phyloP scores from a whole-genome alignment of 2,888 invertebrate species.

The Gastrophysa polygoni region DNA sequence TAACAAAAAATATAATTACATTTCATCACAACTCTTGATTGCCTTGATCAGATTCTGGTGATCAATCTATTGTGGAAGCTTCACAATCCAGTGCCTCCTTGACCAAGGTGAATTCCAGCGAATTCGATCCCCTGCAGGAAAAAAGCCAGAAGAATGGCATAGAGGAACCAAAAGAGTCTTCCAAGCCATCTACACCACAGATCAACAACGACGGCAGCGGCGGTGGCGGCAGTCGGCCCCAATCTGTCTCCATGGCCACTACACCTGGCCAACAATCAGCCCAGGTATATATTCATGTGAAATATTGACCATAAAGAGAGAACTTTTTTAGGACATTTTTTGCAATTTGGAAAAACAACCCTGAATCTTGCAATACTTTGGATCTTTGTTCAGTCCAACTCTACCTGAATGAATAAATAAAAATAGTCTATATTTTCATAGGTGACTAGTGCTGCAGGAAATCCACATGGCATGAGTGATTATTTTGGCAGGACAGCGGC shows the following conservation, averaged over 20 bases:
- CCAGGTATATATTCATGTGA: neutral
- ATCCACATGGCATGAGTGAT: slow-evolving; percentile 46
- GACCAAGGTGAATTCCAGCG: slow-evolving; percentile 60
- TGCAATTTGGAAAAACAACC: too few species aligned
- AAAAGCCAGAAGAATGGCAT: slow-evolving; percentile 50
- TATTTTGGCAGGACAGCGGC: slow-evolving; percentile 50
- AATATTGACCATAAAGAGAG: too few species aligned
- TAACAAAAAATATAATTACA: too few species aligned
- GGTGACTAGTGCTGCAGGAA: slow-evolving; percentile 42
- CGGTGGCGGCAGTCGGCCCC: slow-evolving; percentile 43
- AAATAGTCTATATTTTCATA: neutral
- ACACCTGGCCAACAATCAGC: slow-evolving; percentile 43
- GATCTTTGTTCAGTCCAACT: too few species aligned
- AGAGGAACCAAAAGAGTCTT: slow-evolving; percentile 47
- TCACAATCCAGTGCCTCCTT: slow-evolving; percentile 37
- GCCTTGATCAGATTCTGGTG: slow-evolving; percentile 22
- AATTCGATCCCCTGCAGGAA: slow-evolving; percentile 66
- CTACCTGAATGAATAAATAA: too few species aligned
- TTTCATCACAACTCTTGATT: too few species aligned
- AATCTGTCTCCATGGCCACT: slow-evolving; percentile 48
- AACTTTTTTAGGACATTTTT: too few species aligned
- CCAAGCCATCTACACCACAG: slow-evolving; percentile 47
- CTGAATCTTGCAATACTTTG: too few species aligned
- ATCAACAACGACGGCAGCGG: slow-evolving; percentile 39
- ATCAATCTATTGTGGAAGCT: slow-evolving; percentile 28